Base-by-base conservation (phyloP, 2,113 vertebrate genomes). In the Rhinogobius similis region DNA sequence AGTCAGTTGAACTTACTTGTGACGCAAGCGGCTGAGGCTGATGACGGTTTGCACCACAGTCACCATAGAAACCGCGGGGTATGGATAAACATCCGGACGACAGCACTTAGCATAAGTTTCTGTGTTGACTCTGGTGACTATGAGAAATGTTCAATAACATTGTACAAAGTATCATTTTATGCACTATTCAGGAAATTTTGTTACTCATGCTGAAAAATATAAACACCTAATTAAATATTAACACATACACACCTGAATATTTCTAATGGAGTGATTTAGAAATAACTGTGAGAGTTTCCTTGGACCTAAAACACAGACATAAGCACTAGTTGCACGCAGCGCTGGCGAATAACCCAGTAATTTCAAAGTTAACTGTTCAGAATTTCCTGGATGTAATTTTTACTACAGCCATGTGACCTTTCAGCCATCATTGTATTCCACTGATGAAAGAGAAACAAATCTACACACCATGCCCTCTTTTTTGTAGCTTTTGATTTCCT, bases 71-170 rank as follows among this genome's bases (percentile, higher is more conserved):
- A 92, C 82, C 24, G 32, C 32, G 26, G 5, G 7, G 65, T 65
- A 39, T 71, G 72, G 76, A 79, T 79, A 91, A 90, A 92, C 88
- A 92, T 87, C 86, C 85, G 72, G 62, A 73, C 63, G n/a, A 10
- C 39, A 59, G 43, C 66, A 58, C 56, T 59, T 21, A 32, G 67
- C 67, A n/a, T 7, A 69, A 12, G 61, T 32, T 39, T 38, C 3
- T n/a, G 21, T 21, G 12, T 66, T 29, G 44, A 61, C 18, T 16
- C 10, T 1, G n/a, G 44, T 70, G 26, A 39, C 66, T 70, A 70
- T 5, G 44, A 61, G 59, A 13, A 29, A 71, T 64, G 36, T 4
- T 58, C 56, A 32, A 20, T 32, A 14, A 32, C n/a, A n/a, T n/a
- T n/a, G n/a, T n/a, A n/a, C n/a, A n/a, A n/a, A n/a, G n/a, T 16